Evolutionary conservation across 1,140 invertebrate species (phyloP).

Genomic region (Rhagoletis zephyria): DNA sequence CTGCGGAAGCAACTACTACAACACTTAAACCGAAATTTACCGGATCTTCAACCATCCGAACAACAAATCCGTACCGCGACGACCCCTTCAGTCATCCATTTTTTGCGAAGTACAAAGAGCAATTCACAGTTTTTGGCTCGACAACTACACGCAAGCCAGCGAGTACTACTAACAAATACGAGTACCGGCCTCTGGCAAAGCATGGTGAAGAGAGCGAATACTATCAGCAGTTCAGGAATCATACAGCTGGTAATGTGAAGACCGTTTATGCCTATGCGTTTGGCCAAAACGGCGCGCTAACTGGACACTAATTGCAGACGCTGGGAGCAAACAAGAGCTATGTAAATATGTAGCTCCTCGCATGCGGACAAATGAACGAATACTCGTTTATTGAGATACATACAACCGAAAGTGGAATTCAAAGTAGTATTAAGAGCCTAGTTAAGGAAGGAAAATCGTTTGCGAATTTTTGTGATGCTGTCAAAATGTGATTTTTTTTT

Average conservation of each 20-base stretch:
- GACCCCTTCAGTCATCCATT: slow-evolving; percentile 58
- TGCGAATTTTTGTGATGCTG: slow-evolving; percentile 31
- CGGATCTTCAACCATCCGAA: not conserved
- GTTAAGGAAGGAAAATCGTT: not conserved
- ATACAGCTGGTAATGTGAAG: slow-evolving; percentile 2
- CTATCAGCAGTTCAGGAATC: not conserved
- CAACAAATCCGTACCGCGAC: slow-evolving; percentile 9
- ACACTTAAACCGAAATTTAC: slow-evolving; percentile 1
- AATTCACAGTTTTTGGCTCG: slow-evolving; percentile 42
- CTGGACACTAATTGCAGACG: not conserved
- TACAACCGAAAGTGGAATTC: not conserved
- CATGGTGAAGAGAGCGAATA: slow-evolving; percentile 5
- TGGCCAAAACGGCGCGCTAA: not conserved
- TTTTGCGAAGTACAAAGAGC: slow-evolving; percentile 55
- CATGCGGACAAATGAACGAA: not conserved
- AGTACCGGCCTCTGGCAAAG: not conserved
- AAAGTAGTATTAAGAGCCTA: not conserved
- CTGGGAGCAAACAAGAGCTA: not conserved
- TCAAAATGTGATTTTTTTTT: slow-evolving; percentile 47
- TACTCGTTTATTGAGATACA: slow-evolving; percentile 4
- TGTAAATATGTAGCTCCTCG: not conserved
- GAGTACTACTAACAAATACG: not conserved
- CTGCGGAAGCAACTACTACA: not conserved
- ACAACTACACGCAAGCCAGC: slow-evolving; percentile 39
- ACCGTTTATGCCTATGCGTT: slow-evolving; percentile 21